Evolutionary conservation across 2,113 vertebrate genomes (phyloP), one percentile per base, ranked within the genome.

Genomic region (Lycaon pictus): DNA sequence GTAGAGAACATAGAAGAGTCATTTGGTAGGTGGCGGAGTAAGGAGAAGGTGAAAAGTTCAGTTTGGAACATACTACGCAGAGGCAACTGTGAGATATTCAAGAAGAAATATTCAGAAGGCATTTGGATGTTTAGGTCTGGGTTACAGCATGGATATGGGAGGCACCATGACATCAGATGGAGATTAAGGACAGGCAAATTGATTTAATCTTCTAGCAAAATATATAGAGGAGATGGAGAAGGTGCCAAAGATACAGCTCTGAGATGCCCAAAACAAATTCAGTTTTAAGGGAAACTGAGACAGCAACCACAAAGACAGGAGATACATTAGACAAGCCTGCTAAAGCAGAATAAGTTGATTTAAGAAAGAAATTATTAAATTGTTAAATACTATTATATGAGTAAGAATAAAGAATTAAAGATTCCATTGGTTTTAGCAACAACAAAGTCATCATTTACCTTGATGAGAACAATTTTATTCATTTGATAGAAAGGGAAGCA

Each of bases 41-140:
- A 72, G 19, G 15, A 69, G 51, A 80, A 90, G 76, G 91, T 93
- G 11, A 93, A 76, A 55, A 83, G 90, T 95, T 82, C 80, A 85
- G 7, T 43, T 63, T 81, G 77, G 25, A 81, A n/a, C 19, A 55
- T 25, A 3, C 63, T 79, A 87, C 76, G 1, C 17, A 43, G 62
- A 90, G 9, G 19, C 48, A 16, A 16, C 10, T 93, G 17, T 60
- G 55, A 71, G 11, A 35, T 53, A 80, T 53, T 74, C 53, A n/a
- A n/a, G 19, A 11, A 32, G 72, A 80, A 79, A 87, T 60, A 48
- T 87, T 63, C 20, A 76, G 13, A 92, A 90, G 35, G 20, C 8
- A 37, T 65, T 43, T 67, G 55, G 43, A 65, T 86, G 3, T 15
- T 62, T 1, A 8, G 11, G 32, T 62, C 7, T 29, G 17, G n/a